Conservation (phyloP, 2,888 invertebrate species). For the Resseliella maxima region DNA sequence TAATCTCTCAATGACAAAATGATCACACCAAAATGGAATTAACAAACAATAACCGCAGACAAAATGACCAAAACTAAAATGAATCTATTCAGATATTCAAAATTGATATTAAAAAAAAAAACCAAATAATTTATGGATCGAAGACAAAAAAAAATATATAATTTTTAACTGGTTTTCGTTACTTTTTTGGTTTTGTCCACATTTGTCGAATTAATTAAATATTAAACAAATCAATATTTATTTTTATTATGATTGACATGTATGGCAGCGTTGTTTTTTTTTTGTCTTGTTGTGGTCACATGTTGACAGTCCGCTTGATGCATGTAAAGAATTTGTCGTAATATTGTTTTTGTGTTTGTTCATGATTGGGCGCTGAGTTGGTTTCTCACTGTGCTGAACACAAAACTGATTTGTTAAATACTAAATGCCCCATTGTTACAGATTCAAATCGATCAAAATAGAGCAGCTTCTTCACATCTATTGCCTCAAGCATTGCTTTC, state of each 20-base stretch:
- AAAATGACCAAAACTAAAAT: neutral
- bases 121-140: neutral
- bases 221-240: slow-evolving; percentile 48
- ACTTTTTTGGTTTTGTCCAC: neutral
- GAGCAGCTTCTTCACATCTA: neutral
- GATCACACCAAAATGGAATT: neutral
- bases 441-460: neutral
- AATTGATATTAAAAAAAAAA: neutral
- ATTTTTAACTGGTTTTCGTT: neutral
- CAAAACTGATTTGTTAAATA: neutral
- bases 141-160: neutral
- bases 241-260: slow-evolving; percentile 51
- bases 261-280: neutral
- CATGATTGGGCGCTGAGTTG: neutral
- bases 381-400: neutral
- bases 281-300: neutral
- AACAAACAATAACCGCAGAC: neutral
- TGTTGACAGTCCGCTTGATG: neutral
- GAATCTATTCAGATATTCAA: neutral
- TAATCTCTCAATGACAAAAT: neutral
- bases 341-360: neutral
- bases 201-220: slow-evolving; percentile 11
- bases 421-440: slow-evolving; percentile 22
- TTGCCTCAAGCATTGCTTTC: too few species aligned
- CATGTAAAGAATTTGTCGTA: neutral